Conservation (phyloP, 2,113 vertebrate species). For the Psilopsiagon aymara region DNA sequence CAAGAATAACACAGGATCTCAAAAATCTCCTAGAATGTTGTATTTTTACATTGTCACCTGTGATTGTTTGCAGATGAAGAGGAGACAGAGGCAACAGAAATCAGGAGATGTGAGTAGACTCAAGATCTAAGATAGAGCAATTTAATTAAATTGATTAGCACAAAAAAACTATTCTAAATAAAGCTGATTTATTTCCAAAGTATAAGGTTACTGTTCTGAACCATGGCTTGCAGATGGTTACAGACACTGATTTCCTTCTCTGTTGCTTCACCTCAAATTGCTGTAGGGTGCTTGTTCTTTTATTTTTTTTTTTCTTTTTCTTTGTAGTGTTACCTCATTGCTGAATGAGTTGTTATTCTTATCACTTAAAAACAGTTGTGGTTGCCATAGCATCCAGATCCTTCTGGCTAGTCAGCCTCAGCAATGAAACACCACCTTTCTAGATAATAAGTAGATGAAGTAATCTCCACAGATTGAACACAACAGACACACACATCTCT, state of each 20-base stretch:
- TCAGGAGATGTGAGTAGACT: background rate
- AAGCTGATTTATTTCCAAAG: background rate
- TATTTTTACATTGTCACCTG: slow-evolving; percentile 23
- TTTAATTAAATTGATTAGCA: background rate
- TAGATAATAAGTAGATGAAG: background rate
- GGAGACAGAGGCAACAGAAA: background rate
- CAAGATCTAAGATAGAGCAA: background rate
- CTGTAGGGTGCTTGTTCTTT: background rate
- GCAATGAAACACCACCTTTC: background rate
- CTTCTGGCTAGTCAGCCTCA: background rate
- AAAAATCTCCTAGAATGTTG: slow-evolving; percentile 23
- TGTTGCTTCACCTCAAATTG: background rate
- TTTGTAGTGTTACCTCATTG: background rate
- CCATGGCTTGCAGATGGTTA: background rate
- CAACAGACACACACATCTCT: background rate
- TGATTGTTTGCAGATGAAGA: slow-evolving; percentile 9
- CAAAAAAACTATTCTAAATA: background rate
- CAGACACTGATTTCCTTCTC: background rate
- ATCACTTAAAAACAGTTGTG: background rate
- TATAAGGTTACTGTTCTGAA: background rate
- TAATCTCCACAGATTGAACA: background rate
- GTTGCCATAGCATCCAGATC: background rate
- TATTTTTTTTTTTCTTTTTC: background rate
- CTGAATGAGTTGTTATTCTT: background rate
- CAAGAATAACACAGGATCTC: slow-evolving; percentile 13